phyloP scores from a whole-genome alignment of 2,113 vertebrate species.

The Alouatta palliata region DNA sequence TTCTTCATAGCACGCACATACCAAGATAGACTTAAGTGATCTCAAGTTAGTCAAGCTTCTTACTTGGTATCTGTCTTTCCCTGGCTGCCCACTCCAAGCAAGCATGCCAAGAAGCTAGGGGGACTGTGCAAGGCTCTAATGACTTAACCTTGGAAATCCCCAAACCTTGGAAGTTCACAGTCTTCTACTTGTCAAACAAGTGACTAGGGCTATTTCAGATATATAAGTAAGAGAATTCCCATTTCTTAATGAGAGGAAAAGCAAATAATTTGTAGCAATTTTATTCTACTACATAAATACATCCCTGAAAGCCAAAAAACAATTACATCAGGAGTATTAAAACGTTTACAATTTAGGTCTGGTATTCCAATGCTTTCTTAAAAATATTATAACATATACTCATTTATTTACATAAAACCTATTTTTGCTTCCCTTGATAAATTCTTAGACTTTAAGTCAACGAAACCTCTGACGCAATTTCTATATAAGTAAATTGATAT shows the following conservation, averaged over 20 bases:
- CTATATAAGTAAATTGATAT: conserved; percentile 28
- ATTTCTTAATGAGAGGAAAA: not conserved
- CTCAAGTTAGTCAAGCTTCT: not conserved
- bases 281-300: not conserved
- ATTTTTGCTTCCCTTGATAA: not conserved
- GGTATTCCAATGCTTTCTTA: not conserved
- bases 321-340: not conserved
- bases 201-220: not conserved
- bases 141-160: not conserved
- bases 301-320: conserved; percentile 25
- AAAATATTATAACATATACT: conserved; percentile 5
- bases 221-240: not conserved
- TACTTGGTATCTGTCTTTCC: not conserved
- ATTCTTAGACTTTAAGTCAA: conserved; percentile 14
- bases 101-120: not conserved
- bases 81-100: not conserved
- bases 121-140: not conserved
- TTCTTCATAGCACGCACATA: not conserved
- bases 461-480: conserved; percentile 29
- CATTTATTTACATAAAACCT: not conserved
- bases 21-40: not conserved
- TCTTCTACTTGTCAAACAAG: not conserved
- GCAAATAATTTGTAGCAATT: not conserved
- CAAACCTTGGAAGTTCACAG: not conserved
- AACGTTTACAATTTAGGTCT: not conserved